Evolutionary conservation across 1,140 invertebrate species (phyloP).

Genomic region (Aphis gossypii): DNA sequence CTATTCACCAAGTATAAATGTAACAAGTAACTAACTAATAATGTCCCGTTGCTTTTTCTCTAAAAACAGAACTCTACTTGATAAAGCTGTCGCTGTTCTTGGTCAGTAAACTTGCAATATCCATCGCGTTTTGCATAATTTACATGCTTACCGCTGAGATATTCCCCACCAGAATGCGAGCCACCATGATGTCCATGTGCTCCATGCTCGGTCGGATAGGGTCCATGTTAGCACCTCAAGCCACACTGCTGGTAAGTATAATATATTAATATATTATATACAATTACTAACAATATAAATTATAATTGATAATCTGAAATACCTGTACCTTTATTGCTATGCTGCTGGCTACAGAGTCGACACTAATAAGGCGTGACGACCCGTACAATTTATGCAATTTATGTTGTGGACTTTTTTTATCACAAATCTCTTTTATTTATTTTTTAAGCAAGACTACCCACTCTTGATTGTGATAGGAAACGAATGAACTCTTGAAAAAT

Average conservation of each 20-base stretch:
- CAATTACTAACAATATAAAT: too few relatives aligned
- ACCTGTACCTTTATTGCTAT: too few relatives aligned
- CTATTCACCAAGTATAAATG: background rate
- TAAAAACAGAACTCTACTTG: slow-evolving; percentile 51
- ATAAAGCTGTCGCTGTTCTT: slow-evolving; percentile 68
- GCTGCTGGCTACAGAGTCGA: too few relatives aligned
- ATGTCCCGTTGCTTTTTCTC: background rate
- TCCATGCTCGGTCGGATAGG: slow-evolving; percentile 77
- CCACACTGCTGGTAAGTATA: slow-evolving; percentile 69
- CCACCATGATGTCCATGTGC: slow-evolving; percentile 72
- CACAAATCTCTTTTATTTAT: too few relatives aligned
- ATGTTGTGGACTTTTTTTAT: too few relatives aligned
- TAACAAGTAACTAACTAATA: background rate
- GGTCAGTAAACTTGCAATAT: slow-evolving; percentile 77
- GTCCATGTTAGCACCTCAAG: slow-evolving; percentile 74
- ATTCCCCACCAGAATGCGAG: slow-evolving; percentile 74
- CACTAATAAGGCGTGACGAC: too few relatives aligned
- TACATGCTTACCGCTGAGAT: slow-evolving; percentile 79
- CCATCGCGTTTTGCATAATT: slow-evolving; percentile 74
- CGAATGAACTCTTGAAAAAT: too few relatives aligned
- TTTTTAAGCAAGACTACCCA: too few relatives aligned
- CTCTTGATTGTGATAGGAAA: too few relatives aligned
- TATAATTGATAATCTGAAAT: too few relatives aligned
- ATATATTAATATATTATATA: too few relatives aligned
- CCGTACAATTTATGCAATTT: too few relatives aligned